Evolutionary conservation across 2,888 invertebrate genomes (phyloP).

Genomic region (Onchidella celtica): DNA sequence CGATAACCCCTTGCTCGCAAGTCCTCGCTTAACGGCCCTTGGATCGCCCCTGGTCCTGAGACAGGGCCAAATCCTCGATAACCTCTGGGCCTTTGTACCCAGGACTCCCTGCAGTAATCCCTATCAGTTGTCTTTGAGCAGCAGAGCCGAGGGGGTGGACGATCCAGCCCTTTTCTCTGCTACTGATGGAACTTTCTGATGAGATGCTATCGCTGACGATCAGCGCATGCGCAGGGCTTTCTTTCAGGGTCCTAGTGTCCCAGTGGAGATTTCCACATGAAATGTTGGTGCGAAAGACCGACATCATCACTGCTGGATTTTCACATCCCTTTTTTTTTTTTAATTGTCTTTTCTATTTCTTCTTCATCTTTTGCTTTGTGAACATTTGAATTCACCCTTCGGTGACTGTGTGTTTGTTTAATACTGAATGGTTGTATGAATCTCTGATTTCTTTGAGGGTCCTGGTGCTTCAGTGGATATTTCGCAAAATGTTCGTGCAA

Average conservation of each 20-base stretch:
- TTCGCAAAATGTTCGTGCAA: too few species aligned
- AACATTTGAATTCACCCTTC: too few species aligned
- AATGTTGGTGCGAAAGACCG: not conserved
- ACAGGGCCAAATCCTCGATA: conserved; percentile 36
- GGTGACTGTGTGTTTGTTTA: too few species aligned
- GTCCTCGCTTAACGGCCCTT: conserved; percentile 19
- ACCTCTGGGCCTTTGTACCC: conserved; percentile 45
- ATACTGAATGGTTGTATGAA: too few species aligned
- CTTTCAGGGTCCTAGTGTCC: conserved; percentile 1
- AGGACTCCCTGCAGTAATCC: conserved; percentile 23
- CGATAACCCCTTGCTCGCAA: conserved; percentile 38
- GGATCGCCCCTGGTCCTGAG: conserved; percentile 14
- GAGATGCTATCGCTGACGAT: conserved; percentile 30
- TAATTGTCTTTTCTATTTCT: too few species aligned
- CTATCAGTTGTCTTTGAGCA: conserved; percentile 38
- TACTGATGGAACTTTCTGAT: conserved; percentile 29
- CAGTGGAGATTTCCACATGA: not conserved
- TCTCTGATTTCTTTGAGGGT: too few species aligned
- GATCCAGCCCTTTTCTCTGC: conserved; percentile 3
- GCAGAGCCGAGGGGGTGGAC: not conserved
- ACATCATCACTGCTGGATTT: too few species aligned
- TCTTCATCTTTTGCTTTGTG: too few species aligned
- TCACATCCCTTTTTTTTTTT: too few species aligned
- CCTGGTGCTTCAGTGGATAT: too few species aligned
- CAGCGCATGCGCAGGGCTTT: conserved; percentile 31